Conservation (phyloP, 2,113 vertebrate genomes). For the Trogon melanurus region DNA sequence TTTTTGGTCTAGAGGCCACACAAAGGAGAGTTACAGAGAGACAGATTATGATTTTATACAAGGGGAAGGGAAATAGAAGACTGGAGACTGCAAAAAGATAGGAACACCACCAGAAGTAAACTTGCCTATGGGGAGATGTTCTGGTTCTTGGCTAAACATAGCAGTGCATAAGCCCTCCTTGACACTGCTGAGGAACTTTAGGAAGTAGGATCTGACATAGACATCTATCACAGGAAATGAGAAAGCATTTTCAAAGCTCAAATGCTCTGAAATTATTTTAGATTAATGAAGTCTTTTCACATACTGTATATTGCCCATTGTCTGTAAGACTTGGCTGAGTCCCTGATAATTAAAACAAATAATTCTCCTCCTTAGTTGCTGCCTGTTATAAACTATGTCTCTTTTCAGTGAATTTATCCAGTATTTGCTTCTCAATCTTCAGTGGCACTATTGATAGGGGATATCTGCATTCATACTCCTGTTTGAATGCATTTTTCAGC, state of each 20-base stretch:
- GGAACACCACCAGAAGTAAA: not conserved
- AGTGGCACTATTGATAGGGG: not conserved
- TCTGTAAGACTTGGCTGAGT: not conserved
- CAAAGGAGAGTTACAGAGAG: not conserved
- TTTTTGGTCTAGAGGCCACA: not conserved
- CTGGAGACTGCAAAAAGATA: not conserved
- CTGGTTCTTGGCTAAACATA: not conserved
- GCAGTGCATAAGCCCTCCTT: not conserved
- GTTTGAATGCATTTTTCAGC: not conserved
- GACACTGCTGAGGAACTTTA: not conserved
- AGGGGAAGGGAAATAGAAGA: not conserved
- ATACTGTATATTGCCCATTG: not conserved
- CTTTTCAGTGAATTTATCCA: not conserved
- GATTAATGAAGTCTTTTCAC: not conserved
- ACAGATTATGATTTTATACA: not conserved
- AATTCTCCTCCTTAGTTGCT: not conserved
- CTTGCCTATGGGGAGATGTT: not conserved
- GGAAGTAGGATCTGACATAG: not conserved
- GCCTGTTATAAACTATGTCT: not conserved
- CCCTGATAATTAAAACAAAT: not conserved
- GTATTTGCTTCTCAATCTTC: not conserved
- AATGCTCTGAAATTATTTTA: not conserved
- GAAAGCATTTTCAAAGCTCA: not conserved
- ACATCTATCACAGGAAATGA: not conserved
- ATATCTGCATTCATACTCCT: not conserved